Evolutionary conservation across 1,140 invertebrate species (phyloP).

Genomic region (Vanessa tameamea): DNA sequence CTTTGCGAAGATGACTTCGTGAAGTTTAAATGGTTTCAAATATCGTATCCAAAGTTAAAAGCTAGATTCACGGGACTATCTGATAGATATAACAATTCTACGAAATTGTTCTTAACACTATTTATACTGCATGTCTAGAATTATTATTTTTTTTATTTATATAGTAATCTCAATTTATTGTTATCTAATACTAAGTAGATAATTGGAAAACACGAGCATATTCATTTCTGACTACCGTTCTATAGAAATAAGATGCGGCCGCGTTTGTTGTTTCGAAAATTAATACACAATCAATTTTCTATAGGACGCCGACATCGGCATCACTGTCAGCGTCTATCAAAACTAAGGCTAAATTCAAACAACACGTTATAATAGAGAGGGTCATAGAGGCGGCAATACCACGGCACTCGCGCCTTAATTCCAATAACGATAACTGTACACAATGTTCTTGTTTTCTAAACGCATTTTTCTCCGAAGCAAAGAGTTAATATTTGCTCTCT

Average conservation of each 20-base stretch:
- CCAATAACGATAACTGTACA: constrained; percentile 76
- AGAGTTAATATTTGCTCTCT: constrained; percentile 74
- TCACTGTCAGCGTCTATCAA: constrained; percentile 51
- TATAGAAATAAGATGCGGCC: constrained; percentile 48
- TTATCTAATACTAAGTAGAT: constrained; percentile 16
- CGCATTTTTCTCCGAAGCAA: constrained; percentile 77
- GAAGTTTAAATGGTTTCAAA: too few relatives aligned
- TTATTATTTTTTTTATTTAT: not conserved
- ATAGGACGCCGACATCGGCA: constrained; percentile 28
- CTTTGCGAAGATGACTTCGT: too few relatives aligned
- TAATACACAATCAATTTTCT: constrained; percentile 58
- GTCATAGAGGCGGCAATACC: constrained; percentile 54
- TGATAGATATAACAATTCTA: too few relatives aligned
- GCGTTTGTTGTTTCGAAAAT: constrained; percentile 59
- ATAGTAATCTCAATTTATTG: not conserved
- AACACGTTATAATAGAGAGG: constrained; percentile 55
- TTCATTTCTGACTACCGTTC: constrained; percentile 56
- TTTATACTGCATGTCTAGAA: not conserved
- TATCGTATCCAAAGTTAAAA: too few relatives aligned
- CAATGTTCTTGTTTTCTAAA: constrained; percentile 68
- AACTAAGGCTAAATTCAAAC: constrained; percentile 55
- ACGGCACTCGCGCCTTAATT: constrained; percentile 56
- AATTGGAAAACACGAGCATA: constrained; percentile 39
- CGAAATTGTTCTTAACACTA: too few relatives aligned
- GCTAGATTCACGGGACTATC: too few relatives aligned